A percentile compares a stretch with the other conserved stretches of the same genome.
phyloP scores from a whole-genome alignment of 2,113 vertebrate genomes.

The Pteruthius melanotis region DNA sequence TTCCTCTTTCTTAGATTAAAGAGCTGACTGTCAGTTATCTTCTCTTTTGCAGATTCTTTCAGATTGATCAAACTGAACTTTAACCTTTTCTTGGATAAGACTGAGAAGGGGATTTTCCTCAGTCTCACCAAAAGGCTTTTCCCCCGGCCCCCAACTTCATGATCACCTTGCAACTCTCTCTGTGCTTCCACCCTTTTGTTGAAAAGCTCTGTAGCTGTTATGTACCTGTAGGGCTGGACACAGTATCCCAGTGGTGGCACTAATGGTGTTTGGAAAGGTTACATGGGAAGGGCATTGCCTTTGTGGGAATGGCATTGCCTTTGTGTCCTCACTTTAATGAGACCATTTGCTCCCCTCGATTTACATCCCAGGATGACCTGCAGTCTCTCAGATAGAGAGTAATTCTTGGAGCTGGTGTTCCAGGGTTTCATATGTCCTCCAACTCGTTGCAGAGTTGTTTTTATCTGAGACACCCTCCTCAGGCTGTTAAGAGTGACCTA shows the following conservation, averaged over 20 bases:
- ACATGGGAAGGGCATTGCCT: not conserved
- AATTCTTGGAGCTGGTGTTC: not conserved
- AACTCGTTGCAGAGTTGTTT: not conserved
- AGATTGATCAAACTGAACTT: not conserved
- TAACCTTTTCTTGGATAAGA: not conserved
- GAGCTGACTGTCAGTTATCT: not conserved
- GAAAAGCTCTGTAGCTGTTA: not conserved
- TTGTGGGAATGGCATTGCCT: not conserved
- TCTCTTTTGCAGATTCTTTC: not conserved
- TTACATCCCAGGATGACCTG: not conserved
- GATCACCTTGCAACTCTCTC: not conserved
- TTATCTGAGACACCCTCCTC: not conserved
- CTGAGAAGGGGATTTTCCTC: not conserved
- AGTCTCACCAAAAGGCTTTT: not conserved
- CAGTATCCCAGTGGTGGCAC: too few relatives aligned
- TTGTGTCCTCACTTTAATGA: not conserved
- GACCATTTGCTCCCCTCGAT: not conserved
- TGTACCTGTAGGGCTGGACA: not conserved
- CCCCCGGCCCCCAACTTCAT: rapidly evolving
- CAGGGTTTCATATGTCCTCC: not conserved
- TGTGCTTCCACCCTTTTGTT: not conserved
- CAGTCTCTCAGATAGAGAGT: not conserved
- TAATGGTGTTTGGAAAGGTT: not conserved
- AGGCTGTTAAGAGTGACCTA: not conserved
- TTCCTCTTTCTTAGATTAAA: not conserved